Conservation (phyloP, 2,797 vertebrate genomes). For the Acrocephalus scirpaceus region DNA sequence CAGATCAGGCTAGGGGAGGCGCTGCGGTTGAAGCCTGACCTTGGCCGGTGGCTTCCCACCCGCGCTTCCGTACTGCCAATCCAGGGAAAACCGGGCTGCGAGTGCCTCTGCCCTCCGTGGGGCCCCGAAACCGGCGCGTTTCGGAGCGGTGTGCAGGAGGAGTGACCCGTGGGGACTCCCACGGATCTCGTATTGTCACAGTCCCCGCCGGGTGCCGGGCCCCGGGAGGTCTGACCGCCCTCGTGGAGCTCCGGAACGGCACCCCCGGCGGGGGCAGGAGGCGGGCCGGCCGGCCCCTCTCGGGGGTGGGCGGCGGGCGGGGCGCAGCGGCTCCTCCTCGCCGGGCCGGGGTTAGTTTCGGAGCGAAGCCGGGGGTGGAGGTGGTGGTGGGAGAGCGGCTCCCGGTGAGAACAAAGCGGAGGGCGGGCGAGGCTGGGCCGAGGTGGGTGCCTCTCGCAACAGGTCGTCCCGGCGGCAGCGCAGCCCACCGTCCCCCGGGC, state of each 20-base stretch:
- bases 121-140: too few species aligned
- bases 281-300: slow-evolving; percentile 21
- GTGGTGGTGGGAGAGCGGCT: background rate
- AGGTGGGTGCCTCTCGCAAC: background rate
- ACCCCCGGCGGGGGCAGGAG: background rate
- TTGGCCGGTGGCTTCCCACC: background rate
- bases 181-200: fast-evolving
- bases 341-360: slow-evolving; percentile 25
- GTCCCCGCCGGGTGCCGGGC: fast-evolving
- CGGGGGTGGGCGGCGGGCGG: slow-evolving; percentile 47
- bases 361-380: background rate
- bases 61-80: background rate
- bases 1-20: too few species aligned
- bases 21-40: background rate
- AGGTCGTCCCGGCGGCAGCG: slow-evolving; percentile 8
- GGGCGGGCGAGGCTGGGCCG: background rate
- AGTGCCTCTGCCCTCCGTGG: background rate
- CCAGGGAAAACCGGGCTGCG: background rate
- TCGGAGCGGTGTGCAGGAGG: background rate
- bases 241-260: background rate
- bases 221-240: fast-evolving
- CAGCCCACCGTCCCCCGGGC: background rate
- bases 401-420: background rate
- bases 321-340: slow-evolving; percentile 21
- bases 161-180: background rate